Conservation (phyloP, 2,888 invertebrate species). For the Lydus trimaculatus region DNA sequence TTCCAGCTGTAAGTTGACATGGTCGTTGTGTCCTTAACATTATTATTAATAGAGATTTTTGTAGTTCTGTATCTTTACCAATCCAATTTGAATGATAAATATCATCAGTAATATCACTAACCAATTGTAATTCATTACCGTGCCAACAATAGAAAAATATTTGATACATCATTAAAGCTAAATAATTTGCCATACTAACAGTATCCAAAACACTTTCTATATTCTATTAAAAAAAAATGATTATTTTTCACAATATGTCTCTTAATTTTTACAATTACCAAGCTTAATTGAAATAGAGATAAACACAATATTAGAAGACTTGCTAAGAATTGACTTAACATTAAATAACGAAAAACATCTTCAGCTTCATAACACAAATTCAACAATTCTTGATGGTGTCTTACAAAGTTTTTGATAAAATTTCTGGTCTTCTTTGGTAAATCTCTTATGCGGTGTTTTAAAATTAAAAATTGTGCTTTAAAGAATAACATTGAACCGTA, state of each 20-base stretch:
- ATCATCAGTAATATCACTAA: constrained; percentile 16
- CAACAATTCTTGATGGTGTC: neutral
- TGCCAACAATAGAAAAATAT: constrained; percentile 62
- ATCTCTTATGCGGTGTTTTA: neutral
- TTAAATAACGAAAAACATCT: neutral
- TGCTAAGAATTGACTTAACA: neutral
- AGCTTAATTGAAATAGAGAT: neutral
- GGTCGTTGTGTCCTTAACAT: constrained; percentile 28
- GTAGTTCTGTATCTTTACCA: neutral
- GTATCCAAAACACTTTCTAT: neutral
- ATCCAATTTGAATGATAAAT: constrained; percentile 25
- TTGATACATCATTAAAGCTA: constrained; percentile 58
- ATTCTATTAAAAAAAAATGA: neutral
- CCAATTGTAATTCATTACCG: constrained; percentile 57
- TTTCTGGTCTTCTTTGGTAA: neutral
- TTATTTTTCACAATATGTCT: neutral
- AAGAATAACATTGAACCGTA: neutral
- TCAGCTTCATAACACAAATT: neutral
- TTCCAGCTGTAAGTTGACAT: constrained; percentile 26
- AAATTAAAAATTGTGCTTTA: neutral
- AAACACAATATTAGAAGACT: neutral
- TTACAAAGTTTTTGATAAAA: neutral
- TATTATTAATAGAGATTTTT: constrained; percentile 21
- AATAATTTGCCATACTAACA: constrained; percentile 58
- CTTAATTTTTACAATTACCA: neutral